A percentile compares a stretch with the other conserved stretches of the same genome.
These are phyloP conservation scores for Scaptodrosophila latifasciaeformis DNA, from an alignment of 2,888 invertebrate genomes.

Conservation along the genomic window DNA sequence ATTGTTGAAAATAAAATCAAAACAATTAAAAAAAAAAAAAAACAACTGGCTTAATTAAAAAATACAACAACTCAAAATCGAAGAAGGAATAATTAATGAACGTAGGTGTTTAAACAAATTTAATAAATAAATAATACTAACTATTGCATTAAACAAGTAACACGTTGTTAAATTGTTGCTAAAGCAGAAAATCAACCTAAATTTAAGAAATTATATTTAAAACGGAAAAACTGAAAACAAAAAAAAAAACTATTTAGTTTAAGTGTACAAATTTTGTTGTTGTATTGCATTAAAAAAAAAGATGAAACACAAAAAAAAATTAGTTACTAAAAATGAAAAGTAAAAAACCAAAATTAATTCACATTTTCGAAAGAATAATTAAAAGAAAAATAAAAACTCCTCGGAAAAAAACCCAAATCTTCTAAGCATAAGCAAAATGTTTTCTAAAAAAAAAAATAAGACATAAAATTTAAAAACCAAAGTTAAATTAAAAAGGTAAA, in stretches of 20 bases:
- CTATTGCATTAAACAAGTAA: constrained; percentile 56
- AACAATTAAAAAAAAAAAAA: constrained; percentile 34
- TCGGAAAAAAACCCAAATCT: constrained; percentile 47
- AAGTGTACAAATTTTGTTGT: constrained; percentile 69
- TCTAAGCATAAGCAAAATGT: constrained; percentile 50
- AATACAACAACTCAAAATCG: constrained; percentile 1
- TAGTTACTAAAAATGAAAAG: constrained; percentile 39
- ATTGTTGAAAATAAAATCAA: constrained; percentile 50
- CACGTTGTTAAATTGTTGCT: constrained; percentile 64
- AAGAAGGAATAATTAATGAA: constrained; percentile 32
- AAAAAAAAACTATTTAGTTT: constrained; percentile 47
- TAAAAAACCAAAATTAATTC: constrained; percentile 19
- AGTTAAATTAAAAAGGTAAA: constrained; percentile 48
- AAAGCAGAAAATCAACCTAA: constrained; percentile 55
- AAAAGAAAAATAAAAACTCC: constrained; percentile 47
- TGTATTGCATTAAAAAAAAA: constrained; percentile 59
- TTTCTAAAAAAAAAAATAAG: constrained; percentile 46
- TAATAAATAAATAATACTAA: constrained; percentile 30
- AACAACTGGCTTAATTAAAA: too few species aligned
- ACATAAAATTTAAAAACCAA: constrained; percentile 34
- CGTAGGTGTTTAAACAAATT: constrained; percentile 46
- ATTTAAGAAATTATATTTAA: constrained; percentile 46
- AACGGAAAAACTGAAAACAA: constrained; percentile 23
- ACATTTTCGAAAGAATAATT: constrained; percentile 24
- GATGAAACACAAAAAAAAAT: constrained; percentile 57